A percentile compares a stretch with the other conserved stretches of the same genome.
Evolutionary conservation across 2,797 vertebrate genomes (phyloP).

Genomic region (Lophius americanus): DNA sequence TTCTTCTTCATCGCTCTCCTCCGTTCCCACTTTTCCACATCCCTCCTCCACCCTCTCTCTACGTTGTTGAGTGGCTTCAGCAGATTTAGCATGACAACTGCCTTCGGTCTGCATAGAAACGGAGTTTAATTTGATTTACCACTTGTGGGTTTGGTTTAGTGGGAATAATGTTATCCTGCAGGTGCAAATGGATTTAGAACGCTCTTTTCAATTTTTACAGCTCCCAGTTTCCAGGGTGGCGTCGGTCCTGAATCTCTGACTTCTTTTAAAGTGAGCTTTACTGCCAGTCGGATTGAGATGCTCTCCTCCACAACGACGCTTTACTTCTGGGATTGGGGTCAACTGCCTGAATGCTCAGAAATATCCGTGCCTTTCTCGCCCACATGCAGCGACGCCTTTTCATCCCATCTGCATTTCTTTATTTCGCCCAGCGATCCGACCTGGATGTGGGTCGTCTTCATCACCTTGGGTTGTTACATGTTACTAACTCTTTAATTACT

Average conservation of each 20-base stretch:
- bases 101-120: slow-evolving; percentile 22
- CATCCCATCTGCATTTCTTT: slow-evolving; percentile 28
- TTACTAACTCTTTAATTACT: slow-evolving; percentile 29
- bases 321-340: slow-evolving; percentile 67
- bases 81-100: slow-evolving; percentile 25
- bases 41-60: slow-evolving; percentile 17
- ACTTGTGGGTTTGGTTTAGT: slow-evolving; percentile 27
- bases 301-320: slow-evolving; percentile 7
- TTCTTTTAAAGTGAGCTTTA: slow-evolving; percentile 27
- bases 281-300: slow-evolving; percentile 20
- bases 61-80: slow-evolving; percentile 22
- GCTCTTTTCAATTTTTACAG: slow-evolving; percentile 39
- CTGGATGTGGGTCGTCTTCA: slow-evolving; percentile 52
- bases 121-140: slow-evolving; percentile 44
- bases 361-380: slow-evolving; percentile 51
- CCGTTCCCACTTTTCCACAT: slow-evolving; percentile 10
- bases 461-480: slow-evolving; percentile 21
- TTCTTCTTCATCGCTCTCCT: slow-evolving; percentile 6
- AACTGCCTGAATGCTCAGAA: slow-evolving; percentile 50
- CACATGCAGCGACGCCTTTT: slow-evolving; percentile 33
- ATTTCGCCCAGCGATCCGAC: slow-evolving; percentile 5
- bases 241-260: slow-evolving; percentile 35
- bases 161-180: not conserved
- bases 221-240: slow-evolving; percentile 19
- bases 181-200: slow-evolving; percentile 21